Percentiles rank a stretch among this genome's conserved stretches.
phyloP scores from a whole-genome alignment of 1,140 invertebrate genomes.

The Drosophila pseudoananassae region DNA sequence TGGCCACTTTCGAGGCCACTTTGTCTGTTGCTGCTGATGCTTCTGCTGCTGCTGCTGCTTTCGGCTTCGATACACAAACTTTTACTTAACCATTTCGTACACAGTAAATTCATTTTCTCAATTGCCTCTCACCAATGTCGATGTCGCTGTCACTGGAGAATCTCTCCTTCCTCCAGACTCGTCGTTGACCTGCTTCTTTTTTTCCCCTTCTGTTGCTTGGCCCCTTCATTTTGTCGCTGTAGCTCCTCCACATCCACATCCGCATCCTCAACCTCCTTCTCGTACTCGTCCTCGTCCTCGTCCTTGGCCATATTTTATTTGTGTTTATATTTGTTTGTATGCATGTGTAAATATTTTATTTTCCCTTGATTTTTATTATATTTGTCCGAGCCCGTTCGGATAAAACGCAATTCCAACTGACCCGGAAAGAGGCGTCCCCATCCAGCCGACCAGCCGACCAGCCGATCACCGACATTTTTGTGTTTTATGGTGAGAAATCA shows the following conservation, averaged over 20 bases:
- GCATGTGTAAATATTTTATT: slow-evolving; percentile 82
- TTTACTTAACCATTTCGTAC: slow-evolving; percentile 77
- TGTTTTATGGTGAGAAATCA: slow-evolving; percentile 66
- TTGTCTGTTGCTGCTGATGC: slow-evolving; percentile 1
- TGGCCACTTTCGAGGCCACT: slow-evolving; percentile 3
- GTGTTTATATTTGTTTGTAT: slow-evolving; percentile 74
- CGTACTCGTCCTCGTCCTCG: not conserved
- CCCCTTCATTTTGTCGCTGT: slow-evolving; percentile 12
- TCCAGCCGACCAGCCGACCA: not conserved
- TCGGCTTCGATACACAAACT: slow-evolving; percentile 44
- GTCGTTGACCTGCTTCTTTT: not conserved
- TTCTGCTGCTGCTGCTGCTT: not conserved
- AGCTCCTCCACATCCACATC: no score
- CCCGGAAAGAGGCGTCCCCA: not conserved
- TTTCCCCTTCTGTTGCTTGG: not conserved
- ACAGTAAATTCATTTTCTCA: slow-evolving; percentile 81
- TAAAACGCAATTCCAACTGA: slow-evolving; percentile 53
- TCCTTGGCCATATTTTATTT: slow-evolving; percentile 72
- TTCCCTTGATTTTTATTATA: slow-evolving; percentile 80
- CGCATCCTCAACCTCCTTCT: no score
- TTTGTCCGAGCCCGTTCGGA: slow-evolving; percentile 44
- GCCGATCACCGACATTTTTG: not conserved
- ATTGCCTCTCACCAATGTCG: slow-evolving; percentile 67
- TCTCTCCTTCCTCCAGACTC: slow-evolving; percentile 1
- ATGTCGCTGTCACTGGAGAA: slow-evolving; percentile 21